Conservation (phyloP, 2,888 invertebrate species). For the Sminthurides aquaticus region DNA sequence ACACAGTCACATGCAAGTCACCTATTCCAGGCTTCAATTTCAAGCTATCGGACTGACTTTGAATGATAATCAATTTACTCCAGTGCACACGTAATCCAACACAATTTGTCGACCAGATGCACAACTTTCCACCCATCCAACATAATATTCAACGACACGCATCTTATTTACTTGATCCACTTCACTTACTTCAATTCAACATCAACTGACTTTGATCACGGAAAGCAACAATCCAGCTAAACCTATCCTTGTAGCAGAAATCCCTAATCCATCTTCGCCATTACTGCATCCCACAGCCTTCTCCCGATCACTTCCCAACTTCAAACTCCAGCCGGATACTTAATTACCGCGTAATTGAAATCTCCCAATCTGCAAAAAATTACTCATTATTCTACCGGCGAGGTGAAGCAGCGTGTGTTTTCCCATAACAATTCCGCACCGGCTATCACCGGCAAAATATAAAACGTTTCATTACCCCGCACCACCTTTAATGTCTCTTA, state of each 20-base stretch:
- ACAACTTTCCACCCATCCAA: not conserved
- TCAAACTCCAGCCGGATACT: not conserved
- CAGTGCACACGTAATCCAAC: no score
- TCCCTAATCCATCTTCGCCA: not conserved
- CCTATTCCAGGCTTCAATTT: not conserved
- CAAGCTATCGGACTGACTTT: not conserved
- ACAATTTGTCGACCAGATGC: not conserved
- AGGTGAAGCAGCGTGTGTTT: no score
- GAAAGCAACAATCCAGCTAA: not conserved
- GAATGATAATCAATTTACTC: not conserved
- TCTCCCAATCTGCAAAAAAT: not conserved
- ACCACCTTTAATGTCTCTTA: no score
- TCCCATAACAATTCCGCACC: no score
- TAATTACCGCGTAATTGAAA: slow-evolving; percentile 2
- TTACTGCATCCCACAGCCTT: not conserved
- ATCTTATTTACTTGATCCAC: not conserved
- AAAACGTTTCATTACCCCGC: no score
- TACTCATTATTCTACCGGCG: not conserved
- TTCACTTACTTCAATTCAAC: not conserved
- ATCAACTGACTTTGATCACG: not conserved
- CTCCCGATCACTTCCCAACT: not conserved
- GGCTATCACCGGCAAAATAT: no score
- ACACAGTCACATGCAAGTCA: not conserved
- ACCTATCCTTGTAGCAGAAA: not conserved
- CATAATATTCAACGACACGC: not conserved